Evolutionary conservation across 23 tunicate genomes (phyloP).

Genomic region (Aplidium turbinatum): DNA sequence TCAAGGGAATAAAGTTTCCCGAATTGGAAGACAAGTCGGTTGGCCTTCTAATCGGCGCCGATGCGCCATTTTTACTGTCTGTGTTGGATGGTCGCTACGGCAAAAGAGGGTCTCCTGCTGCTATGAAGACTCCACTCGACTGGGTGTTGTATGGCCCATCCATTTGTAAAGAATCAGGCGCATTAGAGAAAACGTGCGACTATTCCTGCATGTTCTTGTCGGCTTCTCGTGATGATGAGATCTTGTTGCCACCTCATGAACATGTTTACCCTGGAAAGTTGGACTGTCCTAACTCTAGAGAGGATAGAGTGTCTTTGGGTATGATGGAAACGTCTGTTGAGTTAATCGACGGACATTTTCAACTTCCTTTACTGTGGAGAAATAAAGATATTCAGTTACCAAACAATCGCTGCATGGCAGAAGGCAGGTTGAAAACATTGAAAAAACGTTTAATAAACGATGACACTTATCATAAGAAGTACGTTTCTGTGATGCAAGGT

Average conservation of each 20-base stretch:
- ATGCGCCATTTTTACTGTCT: too few species aligned
- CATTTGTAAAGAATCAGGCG: too few species aligned
- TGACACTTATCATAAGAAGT: background rate
- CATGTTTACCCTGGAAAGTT: too few species aligned
- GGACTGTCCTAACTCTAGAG: constrained; percentile 6
- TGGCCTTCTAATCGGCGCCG: constrained; percentile 2
- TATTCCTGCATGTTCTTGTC: too few species aligned
- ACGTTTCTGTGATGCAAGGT: background rate
- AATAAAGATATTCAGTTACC: background rate
- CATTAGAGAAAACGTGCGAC: too few species aligned
- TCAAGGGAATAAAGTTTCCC: background rate
- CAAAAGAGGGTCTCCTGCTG: too few species aligned
- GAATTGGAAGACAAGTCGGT: constrained; percentile 5
- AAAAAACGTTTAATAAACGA: background rate
- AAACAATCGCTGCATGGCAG: constrained; percentile 3
- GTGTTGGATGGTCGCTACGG: too few species aligned
- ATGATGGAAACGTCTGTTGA: constrained; percentile 8
- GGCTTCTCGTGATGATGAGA: too few species aligned
- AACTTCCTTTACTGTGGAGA: constrained; percentile 26
- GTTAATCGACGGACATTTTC: constrained; percentile 10
- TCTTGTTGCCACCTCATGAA: too few species aligned
- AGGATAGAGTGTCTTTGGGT: background rate
- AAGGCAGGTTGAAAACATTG: background rate
- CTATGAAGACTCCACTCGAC: too few species aligned
- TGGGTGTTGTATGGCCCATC: too few species aligned